These are phyloP conservation scores for Gibbula magus DNA, from an alignment of 2,888 invertebrate genomes.

Conservation along the genomic window DNA sequence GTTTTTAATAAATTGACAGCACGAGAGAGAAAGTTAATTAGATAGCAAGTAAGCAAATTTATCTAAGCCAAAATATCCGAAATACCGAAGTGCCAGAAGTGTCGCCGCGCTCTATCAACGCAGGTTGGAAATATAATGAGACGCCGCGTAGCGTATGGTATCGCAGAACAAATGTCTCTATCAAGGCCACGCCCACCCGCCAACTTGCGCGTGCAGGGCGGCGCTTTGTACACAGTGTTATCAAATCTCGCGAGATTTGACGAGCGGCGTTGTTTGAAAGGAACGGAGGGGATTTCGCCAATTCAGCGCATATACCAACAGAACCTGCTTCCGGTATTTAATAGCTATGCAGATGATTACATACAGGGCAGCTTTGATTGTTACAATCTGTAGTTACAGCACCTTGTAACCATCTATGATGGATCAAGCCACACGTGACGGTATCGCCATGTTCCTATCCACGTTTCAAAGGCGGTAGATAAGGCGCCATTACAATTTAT, in stretches of 20 bases:
- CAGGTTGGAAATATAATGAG: background rate
- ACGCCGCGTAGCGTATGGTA: background rate
- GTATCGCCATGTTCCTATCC: background rate
- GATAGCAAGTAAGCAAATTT: slow-evolving; percentile 40
- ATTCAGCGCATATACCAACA: background rate
- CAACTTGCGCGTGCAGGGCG: slow-evolving; percentile 16
- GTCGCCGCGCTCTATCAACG: background rate
- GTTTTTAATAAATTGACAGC: slow-evolving; percentile 36
- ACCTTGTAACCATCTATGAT: slow-evolving; percentile 5
- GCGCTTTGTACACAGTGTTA: slow-evolving; percentile 3
- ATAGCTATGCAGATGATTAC: slow-evolving; percentile 7
- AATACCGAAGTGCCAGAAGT: background rate
- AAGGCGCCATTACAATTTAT: background rate
- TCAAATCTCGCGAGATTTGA: slow-evolving; percentile 19
- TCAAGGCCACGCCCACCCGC: slow-evolving; percentile 16
- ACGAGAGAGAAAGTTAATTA: slow-evolving; percentile 45
- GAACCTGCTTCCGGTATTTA: slow-evolving; percentile 6
- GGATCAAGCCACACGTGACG: slow-evolving; percentile 6
- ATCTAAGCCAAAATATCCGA: slow-evolving; percentile 30
- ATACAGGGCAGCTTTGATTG: background rate
- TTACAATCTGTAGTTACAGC: slow-evolving; percentile 5
- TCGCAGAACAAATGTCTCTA: background rate
- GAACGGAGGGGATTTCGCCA: background rate
- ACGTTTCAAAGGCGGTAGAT: slow-evolving; percentile 13
- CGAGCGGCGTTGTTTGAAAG: slow-evolving; percentile 8